Conservation (phyloP, 2,113 vertebrate species). For the Eulemur macaco region DNA sequence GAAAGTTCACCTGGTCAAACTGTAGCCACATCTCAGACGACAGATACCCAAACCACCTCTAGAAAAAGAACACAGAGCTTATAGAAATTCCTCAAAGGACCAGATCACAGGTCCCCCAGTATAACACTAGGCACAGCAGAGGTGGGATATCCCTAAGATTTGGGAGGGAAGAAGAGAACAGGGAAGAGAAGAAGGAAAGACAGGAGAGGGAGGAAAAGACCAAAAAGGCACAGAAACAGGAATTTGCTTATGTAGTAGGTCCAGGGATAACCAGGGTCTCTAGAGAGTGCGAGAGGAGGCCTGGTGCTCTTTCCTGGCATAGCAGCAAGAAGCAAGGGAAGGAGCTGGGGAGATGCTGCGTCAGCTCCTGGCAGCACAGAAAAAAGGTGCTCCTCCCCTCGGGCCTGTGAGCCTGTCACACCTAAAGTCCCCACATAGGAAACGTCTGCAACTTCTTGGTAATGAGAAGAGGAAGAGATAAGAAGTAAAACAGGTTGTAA, state of each 20-base stretch:
- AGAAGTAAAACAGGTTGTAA: background rate
- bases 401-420: background rate
- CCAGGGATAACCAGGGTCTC: background rate
- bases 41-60: background rate
- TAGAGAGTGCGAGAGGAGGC: background rate
- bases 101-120: background rate
- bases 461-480: background rate
- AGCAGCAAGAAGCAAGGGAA: fast-evolving
- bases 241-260: background rate
- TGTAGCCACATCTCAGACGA: background rate
- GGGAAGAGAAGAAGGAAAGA: too few relatives aligned
- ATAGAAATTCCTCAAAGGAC: background rate
- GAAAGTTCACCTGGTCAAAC: background rate
- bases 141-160: background rate
- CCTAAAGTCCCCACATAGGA: background rate
- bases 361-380: background rate
- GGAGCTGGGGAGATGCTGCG: background rate
- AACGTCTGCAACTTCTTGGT: background rate
- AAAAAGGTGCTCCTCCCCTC: background rate
- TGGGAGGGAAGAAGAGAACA: background rate
- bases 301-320: background rate
- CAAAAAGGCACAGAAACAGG: background rate
- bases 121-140: background rate
- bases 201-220: background rate
- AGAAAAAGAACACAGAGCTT: background rate